Evolutionary conservation across 2,113 vertebrate species (phyloP).

Genomic region (Girardinichthys multiradiatus): DNA sequence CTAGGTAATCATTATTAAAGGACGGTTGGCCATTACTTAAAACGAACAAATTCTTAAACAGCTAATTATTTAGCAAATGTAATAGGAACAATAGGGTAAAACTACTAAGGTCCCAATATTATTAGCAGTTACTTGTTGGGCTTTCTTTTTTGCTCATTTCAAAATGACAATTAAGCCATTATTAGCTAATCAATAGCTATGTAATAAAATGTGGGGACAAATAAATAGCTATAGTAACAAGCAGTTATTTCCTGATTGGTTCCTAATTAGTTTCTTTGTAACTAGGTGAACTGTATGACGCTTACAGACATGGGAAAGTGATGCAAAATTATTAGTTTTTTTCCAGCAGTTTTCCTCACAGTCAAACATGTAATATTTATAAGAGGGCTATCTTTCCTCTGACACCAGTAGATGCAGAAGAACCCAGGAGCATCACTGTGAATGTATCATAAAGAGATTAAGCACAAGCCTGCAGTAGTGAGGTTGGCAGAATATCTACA

Average conservation of each 20-base stretch:
- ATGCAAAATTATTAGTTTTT: no score
- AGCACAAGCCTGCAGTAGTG: conserved; percentile 43
- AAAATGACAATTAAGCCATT: not conserved
- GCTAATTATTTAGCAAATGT: not conserved
- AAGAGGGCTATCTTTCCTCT: conserved; percentile 27
- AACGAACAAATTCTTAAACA: not conserved
- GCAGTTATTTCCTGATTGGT: not conserved
- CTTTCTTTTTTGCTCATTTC: not conserved
- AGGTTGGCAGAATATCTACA: conserved; percentile 13
- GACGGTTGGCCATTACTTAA: not conserved
- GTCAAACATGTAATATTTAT: not conserved
- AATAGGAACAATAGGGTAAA: not conserved
- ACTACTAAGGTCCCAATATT: not conserved
- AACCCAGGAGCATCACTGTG: conserved; percentile 60
- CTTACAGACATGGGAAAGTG: no score
- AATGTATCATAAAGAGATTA: conserved; percentile 66
- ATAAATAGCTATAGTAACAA: not conserved
- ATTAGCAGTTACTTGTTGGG: not conserved
- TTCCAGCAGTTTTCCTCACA: not conserved
- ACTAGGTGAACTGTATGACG: not conserved
- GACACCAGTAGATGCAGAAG: conserved; percentile 40
- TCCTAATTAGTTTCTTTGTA: not conserved
- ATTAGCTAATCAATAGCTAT: not conserved
- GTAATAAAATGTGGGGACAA: not conserved
- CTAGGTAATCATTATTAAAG: no score